Evolutionary conservation across 2,113 vertebrate species (phyloP).

Genomic region (Paralichthys olivaceus): DNA sequence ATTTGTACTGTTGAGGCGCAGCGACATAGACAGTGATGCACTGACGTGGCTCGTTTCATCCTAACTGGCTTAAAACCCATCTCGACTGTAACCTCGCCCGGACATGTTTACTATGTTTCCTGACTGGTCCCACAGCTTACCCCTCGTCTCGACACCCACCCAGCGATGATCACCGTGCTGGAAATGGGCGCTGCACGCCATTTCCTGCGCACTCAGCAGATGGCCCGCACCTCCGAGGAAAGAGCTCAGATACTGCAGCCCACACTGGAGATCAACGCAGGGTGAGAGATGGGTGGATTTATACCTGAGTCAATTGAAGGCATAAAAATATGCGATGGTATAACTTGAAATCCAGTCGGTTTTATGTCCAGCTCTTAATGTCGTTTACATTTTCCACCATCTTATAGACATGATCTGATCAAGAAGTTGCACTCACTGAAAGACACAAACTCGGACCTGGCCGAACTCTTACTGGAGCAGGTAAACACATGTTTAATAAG

Average conservation of each 20-base stretch:
- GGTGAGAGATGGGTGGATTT: conserved; percentile 75
- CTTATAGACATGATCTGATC: conserved; percentile 89
- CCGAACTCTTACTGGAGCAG: conserved; percentile 92
- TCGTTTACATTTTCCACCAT: neutral
- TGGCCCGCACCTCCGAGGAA: conserved; percentile 91
- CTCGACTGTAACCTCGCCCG: no score
- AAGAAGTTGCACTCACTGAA: conserved; percentile 89
- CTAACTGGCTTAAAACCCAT: neutral
- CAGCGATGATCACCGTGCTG: conserved; percentile 96
- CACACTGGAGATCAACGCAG: conserved; percentile 94
- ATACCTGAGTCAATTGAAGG: neutral
- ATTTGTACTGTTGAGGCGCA: no score
- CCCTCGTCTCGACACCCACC: conserved; percentile 92
- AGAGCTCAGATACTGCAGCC: conserved; percentile 95
- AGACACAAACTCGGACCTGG: conserved; percentile 87
- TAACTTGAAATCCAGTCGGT: neutral
- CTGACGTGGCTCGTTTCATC: no score
- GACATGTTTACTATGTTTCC: neutral
- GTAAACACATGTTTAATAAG: conserved; percentile 68
- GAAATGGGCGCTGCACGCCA: conserved; percentile 98
- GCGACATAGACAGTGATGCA: no score
- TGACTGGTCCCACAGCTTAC: conserved; percentile 84
- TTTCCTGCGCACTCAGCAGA: conserved; percentile 96
- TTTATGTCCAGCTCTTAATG: neutral
- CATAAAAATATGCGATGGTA: no score